Conservation (phyloP, 2,113 vertebrate species). For the Pelvicachromis taeniatus region DNA sequence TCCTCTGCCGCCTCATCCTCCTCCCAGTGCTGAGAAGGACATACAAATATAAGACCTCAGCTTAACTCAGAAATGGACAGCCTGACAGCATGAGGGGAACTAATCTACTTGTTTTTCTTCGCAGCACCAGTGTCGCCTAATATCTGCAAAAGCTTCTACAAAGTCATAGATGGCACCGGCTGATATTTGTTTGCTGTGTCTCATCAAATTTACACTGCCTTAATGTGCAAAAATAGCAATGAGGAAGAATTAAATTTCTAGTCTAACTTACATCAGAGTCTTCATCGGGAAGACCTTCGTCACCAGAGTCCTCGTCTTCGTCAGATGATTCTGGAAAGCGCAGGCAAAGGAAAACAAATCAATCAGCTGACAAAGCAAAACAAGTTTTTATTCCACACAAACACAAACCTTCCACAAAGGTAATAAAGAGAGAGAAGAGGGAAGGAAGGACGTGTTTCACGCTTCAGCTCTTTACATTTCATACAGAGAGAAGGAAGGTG, state of each 20-base stretch:
- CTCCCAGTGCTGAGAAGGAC: conserved; percentile 83
- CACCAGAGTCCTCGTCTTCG: conserved; percentile 71
- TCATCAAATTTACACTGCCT: not conserved
- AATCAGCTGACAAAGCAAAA: not conserved
- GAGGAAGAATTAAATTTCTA: not conserved
- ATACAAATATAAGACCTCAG: not conserved
- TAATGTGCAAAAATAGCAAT: not conserved
- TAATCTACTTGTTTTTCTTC: not conserved
- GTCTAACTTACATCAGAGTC: conserved; percentile 74
- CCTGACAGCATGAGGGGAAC: not conserved
- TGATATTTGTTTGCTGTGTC: not conserved
- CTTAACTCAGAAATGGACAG: not conserved
- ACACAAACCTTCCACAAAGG: not conserved
- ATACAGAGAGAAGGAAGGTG: not conserved
- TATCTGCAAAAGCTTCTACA: not conserved
- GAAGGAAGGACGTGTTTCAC: not conserved
- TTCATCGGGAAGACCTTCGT: conserved; percentile 67
- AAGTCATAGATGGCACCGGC: not conserved
- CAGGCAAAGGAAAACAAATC: not conserved
- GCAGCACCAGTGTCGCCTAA: not conserved
- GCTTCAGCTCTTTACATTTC: not conserved
- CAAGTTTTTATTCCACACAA: not conserved
- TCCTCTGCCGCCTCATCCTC: conserved; percentile 65
- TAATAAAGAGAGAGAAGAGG: not conserved
- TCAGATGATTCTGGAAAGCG: conserved; percentile 71